Evolutionary conservation across 2,797 vertebrate species (phyloP).

Genomic region (Sus cebifrons): DNA sequence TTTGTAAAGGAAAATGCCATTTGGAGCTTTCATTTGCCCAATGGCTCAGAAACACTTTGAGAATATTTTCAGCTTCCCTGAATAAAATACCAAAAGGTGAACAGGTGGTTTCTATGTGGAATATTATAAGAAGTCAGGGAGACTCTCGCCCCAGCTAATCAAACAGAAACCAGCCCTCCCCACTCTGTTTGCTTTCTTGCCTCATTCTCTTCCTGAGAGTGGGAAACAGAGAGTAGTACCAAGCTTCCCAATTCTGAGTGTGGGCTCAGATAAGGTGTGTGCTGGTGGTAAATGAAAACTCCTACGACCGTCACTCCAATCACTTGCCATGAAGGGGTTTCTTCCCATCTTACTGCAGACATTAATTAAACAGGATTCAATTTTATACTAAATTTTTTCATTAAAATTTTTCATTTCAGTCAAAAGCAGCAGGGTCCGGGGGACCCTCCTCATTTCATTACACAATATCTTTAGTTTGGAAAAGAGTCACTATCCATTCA

Average conservation of each 20-base stretch:
- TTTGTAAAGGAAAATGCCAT: not conserved
- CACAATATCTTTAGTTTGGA: not conserved
- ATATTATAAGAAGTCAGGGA: slow-evolving; percentile 6
- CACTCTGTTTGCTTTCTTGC: slow-evolving; percentile 78
- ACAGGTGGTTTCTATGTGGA: not conserved
- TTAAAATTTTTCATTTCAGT: slow-evolving; percentile 10
- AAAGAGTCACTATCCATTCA: not conserved
- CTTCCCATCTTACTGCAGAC: not conserved
- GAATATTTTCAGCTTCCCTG: slow-evolving; percentile 6
- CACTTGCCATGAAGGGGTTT: not conserved
- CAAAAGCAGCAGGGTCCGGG: not conserved
- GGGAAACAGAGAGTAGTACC: not conserved
- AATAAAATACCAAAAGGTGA: slow-evolving; percentile 29
- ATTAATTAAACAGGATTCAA: not conserved
- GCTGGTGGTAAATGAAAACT: not conserved
- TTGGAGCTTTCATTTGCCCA: not conserved
- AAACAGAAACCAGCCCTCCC: slow-evolving; percentile 84
- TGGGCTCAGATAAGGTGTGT: slow-evolving; percentile 7
- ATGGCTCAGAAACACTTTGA: not conserved
- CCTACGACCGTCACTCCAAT: not conserved
- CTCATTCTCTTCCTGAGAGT: slow-evolving; percentile 65
- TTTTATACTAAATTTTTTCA: not conserved
- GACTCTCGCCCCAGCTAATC: slow-evolving; percentile 46
- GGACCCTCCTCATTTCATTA: not conserved
- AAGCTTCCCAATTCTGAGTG: slow-evolving; percentile 37